A percentile compares a stretch with the other conserved stretches of the same genome.
Evolutionary conservation across 2,113 vertebrate genomes (phyloP).

Genomic region (Suricata suricatta): DNA sequence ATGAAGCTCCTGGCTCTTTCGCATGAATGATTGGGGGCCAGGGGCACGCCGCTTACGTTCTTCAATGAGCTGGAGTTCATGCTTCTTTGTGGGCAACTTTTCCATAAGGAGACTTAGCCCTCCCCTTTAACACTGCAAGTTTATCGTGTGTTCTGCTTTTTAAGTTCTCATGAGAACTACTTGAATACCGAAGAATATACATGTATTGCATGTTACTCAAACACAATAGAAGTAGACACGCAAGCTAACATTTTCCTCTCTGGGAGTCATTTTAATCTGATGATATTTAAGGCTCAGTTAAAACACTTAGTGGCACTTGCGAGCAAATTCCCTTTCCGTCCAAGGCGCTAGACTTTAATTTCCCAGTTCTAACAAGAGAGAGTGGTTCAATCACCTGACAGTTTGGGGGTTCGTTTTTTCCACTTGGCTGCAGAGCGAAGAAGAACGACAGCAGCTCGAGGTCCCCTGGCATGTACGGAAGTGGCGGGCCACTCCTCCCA

Average conservation of each 20-base stretch:
- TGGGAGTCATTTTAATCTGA: slow-evolving; percentile 46
- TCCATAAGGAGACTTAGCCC: neutral
- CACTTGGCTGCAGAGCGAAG: neutral
- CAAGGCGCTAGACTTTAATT: slow-evolving; percentile 38
- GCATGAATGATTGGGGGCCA: neutral
- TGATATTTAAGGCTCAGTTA: slow-evolving; percentile 5
- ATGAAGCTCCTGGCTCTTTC: neutral
- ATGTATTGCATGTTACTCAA: neutral
- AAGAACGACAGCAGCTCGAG: slow-evolving; percentile 1
- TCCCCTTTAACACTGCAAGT: neutral
- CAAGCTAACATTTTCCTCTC: neutral
- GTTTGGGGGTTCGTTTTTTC: slow-evolving; percentile 50
- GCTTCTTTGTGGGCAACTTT: neutral
- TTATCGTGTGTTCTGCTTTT: neutral
- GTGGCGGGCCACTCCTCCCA: slow-evolving; percentile 68
- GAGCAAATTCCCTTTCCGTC: neutral
- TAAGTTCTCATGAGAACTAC: neutral
- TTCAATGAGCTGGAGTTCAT: neutral
- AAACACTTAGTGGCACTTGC: slow-evolving; percentile 8
- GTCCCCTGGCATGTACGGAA: neutral
- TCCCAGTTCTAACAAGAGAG: slow-evolving; percentile 19
- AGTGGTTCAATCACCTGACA: neutral
- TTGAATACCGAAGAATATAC: neutral
- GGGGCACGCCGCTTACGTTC: rapidly evolving
- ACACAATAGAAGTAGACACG: neutral